These are phyloP conservation scores for Pseudococcus viburni DNA, from an alignment of 2,888 invertebrate genomes.

Conservation along the genomic window DNA sequence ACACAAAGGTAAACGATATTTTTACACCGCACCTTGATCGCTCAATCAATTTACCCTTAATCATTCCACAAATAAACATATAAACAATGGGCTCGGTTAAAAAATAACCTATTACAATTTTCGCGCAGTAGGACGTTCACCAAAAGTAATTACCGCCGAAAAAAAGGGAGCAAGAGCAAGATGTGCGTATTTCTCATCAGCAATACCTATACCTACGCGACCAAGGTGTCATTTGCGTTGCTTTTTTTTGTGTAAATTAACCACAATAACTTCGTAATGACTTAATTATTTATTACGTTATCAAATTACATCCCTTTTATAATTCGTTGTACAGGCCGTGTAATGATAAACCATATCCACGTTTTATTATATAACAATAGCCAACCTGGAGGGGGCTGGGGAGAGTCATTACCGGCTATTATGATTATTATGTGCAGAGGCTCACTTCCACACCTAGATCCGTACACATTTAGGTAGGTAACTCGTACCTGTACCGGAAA, in stretches of 20 bases:
- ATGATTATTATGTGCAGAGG: conserved; percentile 3
- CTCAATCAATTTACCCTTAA: conserved; percentile 31
- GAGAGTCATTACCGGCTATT: conserved; percentile 45
- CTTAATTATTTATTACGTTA: conserved; percentile 63
- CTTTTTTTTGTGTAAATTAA: conserved; percentile 42
- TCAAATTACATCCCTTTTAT: conserved; percentile 56
- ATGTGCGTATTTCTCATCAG: conserved; percentile 21
- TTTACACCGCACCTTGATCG: background rate
- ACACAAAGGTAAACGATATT: background rate
- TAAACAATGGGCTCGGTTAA: background rate
- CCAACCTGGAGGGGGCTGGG: background rate
- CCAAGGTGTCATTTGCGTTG: conserved; percentile 5
- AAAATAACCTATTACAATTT: conserved; percentile 34
- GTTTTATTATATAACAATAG: conserved; percentile 36
- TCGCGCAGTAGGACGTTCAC: conserved; percentile 23
- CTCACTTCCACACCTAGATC: conserved; percentile 17
- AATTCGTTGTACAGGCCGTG: background rate
- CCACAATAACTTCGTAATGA: conserved; percentile 59
- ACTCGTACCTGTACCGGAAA: conserved; percentile 15
- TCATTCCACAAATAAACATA: conserved; percentile 1
- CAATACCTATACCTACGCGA: background rate
- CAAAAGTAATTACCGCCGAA: conserved; percentile 26
- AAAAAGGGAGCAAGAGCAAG: conserved; percentile 40
- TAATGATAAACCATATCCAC: conserved; percentile 61
- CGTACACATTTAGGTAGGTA: background rate